Percentiles rank a stretch among this genome's conserved stretches.
These are phyloP conservation scores for Albula glossodonta DNA, from an alignment of 2,113 vertebrate species.

Conservation along the genomic window DNA sequence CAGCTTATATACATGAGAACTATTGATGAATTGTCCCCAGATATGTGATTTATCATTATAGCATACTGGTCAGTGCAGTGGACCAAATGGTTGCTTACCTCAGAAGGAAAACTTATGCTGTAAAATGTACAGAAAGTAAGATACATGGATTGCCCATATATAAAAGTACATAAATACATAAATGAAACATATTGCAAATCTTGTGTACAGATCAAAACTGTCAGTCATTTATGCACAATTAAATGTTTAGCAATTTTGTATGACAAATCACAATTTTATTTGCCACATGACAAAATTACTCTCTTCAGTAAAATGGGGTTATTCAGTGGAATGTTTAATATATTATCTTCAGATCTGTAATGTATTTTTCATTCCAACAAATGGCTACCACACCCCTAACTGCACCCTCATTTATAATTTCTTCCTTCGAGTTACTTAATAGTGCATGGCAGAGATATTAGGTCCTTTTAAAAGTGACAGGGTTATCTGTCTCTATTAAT, in stretches of 20 bases:
- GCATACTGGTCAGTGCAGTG: no score
- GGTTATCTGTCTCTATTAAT: conserved; percentile 50
- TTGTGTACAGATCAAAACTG: no score
- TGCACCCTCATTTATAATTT: conserved; percentile 34
- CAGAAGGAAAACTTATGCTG: neutral
- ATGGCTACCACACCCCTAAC: conserved; percentile 34
- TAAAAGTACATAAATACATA: no score
- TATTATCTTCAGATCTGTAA: conserved; percentile 62
- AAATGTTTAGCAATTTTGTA: no score
- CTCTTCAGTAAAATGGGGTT: conserved; percentile 20
- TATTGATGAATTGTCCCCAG: no score
- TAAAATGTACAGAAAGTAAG: no score
- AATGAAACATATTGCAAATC: no score
- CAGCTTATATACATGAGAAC: no score
- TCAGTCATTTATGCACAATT: no score
- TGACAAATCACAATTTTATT: neutral
- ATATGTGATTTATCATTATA: no score
- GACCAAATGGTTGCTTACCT: neutral
- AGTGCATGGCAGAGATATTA: conserved; percentile 37
- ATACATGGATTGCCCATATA: no score
- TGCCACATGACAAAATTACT: neutral
- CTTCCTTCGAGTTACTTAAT: conserved; percentile 32
- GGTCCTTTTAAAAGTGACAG: conserved; percentile 36
- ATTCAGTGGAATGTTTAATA: conserved; percentile 67
- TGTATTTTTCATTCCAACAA: conserved; percentile 48